Conservation (phyloP, 2,113 vertebrate genomes). For the Centropus bengalensis region DNA sequence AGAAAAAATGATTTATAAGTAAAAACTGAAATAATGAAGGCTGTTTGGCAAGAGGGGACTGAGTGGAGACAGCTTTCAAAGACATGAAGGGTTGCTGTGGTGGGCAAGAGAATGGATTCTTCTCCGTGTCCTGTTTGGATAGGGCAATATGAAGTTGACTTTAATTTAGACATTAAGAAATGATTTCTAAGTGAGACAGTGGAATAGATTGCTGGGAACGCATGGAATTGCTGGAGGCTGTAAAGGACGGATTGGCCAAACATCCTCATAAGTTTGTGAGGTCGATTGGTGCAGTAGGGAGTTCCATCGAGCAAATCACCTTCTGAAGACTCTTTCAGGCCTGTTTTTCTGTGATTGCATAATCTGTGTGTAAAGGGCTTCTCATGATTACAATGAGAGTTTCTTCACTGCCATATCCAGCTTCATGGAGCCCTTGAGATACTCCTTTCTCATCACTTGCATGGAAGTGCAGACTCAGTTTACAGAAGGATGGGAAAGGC, state of each 20-base stretch:
- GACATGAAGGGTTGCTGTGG: neutral
- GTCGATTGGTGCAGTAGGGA: neutral
- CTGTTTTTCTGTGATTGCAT: neutral
- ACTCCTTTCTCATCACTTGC: neutral
- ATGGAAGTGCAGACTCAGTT: neutral
- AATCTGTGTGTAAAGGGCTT: neutral
- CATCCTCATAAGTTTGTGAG: neutral
- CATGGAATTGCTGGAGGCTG: neutral
- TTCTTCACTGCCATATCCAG: neutral
- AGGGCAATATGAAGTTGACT: neutral
- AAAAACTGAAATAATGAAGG: neutral
- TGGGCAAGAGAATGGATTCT: neutral
- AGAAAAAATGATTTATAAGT: conserved; percentile 3
- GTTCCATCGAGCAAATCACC: neutral
- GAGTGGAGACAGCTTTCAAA: neutral
- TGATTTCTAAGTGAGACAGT: neutral
- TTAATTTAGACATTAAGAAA: neutral
- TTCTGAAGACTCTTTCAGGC: neutral
- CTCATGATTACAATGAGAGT: neutral
- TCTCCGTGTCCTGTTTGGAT: neutral
- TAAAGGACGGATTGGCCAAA: neutral
- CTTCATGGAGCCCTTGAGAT: neutral
- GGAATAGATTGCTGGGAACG: neutral
- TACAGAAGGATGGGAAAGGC: neutral
- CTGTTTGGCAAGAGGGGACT: neutral